Evolutionary conservation across 2,113 vertebrate genomes (phyloP), one percentile per base, ranked within the genome.

Genomic region (Pyxicephalus adspersus): DNA sequence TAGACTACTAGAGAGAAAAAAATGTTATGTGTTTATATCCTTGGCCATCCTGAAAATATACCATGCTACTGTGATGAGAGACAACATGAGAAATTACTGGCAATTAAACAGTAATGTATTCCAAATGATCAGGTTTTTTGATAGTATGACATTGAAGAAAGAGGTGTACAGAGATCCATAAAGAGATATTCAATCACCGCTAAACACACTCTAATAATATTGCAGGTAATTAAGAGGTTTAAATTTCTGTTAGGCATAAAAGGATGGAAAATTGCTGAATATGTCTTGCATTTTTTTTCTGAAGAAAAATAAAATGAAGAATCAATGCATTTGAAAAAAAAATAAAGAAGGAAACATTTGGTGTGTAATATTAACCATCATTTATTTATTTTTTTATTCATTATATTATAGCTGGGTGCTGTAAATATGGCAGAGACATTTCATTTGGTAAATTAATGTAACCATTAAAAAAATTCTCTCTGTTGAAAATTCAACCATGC

Each of bases 111-210:
- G 7, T 50, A 60, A 55, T 16, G 60, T 60, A 34, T 38, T 15
- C 28, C 25, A 45, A 79, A 68, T 79, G 15, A 22, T 54, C 19
- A n/a, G n/a, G 15, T 58, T 79, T 68, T n/a, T 18, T 55, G 50
- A 16, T 28, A 23, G 77, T 45, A n/a, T 26, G 31, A 68, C 38
- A 45, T 45, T 45, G 38, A 45, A 45, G 38, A 0, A 64, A 78
- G 51, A 16, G n/a, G 66, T 57, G 9, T 34, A 34, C 4, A 13
- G 13, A 22, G 50, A 77, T 54, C 22, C 9, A 78, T 67, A 66
- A 55, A 28, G 13, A 66, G 45, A 67, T 55, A 34, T 57, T 67
- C 29, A 60, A 31, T 50, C 31, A 38, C 18, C 11, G 28, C 15
- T 26, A 57, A 55, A 72, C 26, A 52, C 70, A 57, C 20, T 68